Base-by-base conservation (phyloP, 2,113 vertebrate genomes). In the Xiphias gladius region DNA sequence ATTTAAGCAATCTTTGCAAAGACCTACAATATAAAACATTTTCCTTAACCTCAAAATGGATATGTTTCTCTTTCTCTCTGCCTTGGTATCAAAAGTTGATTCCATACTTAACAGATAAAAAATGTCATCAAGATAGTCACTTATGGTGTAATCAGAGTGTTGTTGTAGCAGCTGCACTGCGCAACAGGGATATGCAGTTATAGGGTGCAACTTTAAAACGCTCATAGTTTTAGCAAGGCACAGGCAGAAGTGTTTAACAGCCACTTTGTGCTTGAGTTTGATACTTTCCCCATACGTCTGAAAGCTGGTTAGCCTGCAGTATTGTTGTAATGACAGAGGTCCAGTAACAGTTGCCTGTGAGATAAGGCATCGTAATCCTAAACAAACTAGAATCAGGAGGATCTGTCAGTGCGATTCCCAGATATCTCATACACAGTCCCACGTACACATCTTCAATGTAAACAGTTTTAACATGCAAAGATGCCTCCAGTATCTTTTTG, bases 381-480 rank as follows among this genome's bases (percentile, higher is more conserved):
- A 93, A 93, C 37, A 89, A 66, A 17, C 17, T 5, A 20, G 2
- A 1, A 9, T 1, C 13, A 30, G 84, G 89, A 43, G 92, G 89
- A 58, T 91, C 35, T 5, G 76, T 84, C 5, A 54, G 5, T 7
- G 5, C 0, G 5, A 91, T 68, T 39, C 86, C 80, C 32, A 87
- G 7, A 58, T 88, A 43, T 48, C 24, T 82, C 90, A 93, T 59
- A 43, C 90, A 91, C 62, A 91, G 14, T 14, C 89, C 92, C 58
- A 93, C 78, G 3, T 89, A 91, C 14, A 91, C 90, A 22, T 93
- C 92, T 55, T 93, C 90, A 41, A 90, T 87, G 32, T 90, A 87
- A 43, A 93, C 0, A 0, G 92, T 77, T 71, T 32, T 71, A 7
- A 93, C 75, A 0, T 84, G 77, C 1, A 4, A n/a, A 1, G 92